phyloP scores from a whole-genome alignment of 2,113 vertebrate genomes.

The Paraplagusia blochii region DNA sequence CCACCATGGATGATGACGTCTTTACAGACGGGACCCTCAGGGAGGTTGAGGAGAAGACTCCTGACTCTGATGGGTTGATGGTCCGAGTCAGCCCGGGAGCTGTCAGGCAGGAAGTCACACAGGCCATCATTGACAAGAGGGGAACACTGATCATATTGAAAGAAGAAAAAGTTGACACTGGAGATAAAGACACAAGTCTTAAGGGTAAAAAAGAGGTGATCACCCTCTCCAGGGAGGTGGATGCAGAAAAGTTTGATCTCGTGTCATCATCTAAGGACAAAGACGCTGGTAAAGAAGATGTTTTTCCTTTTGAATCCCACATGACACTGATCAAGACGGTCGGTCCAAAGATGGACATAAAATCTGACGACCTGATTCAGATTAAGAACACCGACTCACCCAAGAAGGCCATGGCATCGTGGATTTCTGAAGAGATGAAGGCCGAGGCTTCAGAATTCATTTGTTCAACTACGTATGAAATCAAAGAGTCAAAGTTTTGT shows the following conservation, averaged over 20 bases:
- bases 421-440: slow-evolving; percentile 62
- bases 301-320: background rate
- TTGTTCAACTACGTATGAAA: slow-evolving; percentile 11
- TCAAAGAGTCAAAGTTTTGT: slow-evolving; percentile 8
- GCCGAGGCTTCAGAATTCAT: slow-evolving; percentile 11
- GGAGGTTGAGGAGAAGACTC: slow-evolving; percentile 79
- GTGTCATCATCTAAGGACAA: slow-evolving; percentile 11
- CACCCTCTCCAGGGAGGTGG: slow-evolving; percentile 1
- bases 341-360: slow-evolving; percentile 43
- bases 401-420: slow-evolving; percentile 68
- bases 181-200: slow-evolving; percentile 26
- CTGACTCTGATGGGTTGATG: slow-evolving; percentile 78
- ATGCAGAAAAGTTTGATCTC: slow-evolving; percentile 1
- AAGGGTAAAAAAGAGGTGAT: slow-evolving; percentile 14
- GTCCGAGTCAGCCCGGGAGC: slow-evolving; percentile 67
- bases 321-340: slow-evolving; percentile 4
- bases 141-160: slow-evolving; percentile 72
- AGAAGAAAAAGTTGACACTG: slow-evolving; percentile 41
- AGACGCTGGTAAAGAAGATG: slow-evolving; percentile 25
- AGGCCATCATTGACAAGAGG: slow-evolving; percentile 72
- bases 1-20: slow-evolving; percentile 81
- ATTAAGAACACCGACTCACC: slow-evolving; percentile 52
- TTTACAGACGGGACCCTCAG: slow-evolving; percentile 75
- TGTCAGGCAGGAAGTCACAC: slow-evolving; percentile 80
- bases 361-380: slow-evolving; percentile 25